Evolutionary conservation across 2,113 vertebrate genomes (phyloP).

Genomic region (Amazona guildingii): DNA sequence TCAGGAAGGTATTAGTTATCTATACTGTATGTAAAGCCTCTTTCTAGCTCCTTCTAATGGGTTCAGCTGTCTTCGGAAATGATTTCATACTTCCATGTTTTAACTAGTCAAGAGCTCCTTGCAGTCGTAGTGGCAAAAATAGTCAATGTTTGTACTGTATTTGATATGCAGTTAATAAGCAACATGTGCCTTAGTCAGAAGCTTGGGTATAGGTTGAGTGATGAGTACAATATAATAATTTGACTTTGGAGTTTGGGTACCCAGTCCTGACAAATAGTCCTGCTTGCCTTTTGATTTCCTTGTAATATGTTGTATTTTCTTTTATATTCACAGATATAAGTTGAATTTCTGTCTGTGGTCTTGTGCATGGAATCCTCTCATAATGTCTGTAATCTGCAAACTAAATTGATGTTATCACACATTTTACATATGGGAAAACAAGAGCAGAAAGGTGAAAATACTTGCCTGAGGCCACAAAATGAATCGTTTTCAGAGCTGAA

Average conservation of each 20-base stretch:
- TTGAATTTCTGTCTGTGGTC: constrained; percentile 19
- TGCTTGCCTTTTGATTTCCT: constrained; percentile 25
- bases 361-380: constrained; percentile 16
- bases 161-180: background rate
- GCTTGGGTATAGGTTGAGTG: background rate
- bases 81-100: background rate
- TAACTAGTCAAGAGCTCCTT: background rate
- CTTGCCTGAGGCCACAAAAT: constrained; percentile 57
- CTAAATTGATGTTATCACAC: background rate
- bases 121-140: background rate
- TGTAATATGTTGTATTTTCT: constrained; percentile 11
- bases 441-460: constrained; percentile 62
- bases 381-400: background rate
- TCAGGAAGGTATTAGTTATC: background rate
- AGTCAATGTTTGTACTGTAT: background rate
- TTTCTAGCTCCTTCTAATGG: background rate
- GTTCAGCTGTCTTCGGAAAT: background rate
- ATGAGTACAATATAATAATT: background rate
- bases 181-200: background rate
- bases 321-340: background rate
- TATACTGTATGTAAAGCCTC: background rate
- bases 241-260: background rate
- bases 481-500: constrained; percentile 8
- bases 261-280: background rate
- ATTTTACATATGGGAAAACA: constrained; percentile 32